A percentile compares a stretch with the other conserved stretches of the same genome.
Evolutionary conservation across 2,888 invertebrate species (phyloP).

Genomic region (Furcula furcula): DNA sequence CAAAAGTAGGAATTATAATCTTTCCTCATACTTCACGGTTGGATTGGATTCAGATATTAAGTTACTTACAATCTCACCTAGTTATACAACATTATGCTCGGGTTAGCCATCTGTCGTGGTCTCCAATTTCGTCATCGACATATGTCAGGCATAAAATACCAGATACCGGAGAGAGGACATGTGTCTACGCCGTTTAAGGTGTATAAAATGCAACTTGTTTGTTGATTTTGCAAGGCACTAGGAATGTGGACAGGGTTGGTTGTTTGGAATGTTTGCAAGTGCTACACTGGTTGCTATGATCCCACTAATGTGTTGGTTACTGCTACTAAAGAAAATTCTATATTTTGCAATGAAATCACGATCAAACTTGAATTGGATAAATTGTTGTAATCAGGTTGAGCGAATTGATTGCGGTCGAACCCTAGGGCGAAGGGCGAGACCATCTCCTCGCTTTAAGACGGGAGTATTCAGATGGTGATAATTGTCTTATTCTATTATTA

Average conservation of each 20-base stretch:
- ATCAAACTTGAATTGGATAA: no score
- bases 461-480: no score
- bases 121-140: slow-evolving; percentile 43
- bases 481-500: no score
- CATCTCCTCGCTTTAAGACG: no score
- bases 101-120: slow-evolving; percentile 41
- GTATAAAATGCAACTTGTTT: slow-evolving; percentile 38
- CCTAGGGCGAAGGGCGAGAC: no score
- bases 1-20: slow-evolving; percentile 6
- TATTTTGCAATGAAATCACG: no score
- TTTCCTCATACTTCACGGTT: slow-evolving; percentile 33
- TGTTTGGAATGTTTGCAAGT: slow-evolving; percentile 40
- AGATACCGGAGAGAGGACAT: slow-evolving; percentile 51
- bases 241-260: slow-evolving; percentile 50
- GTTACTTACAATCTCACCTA: slow-evolving; percentile 30
- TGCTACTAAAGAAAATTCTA: no score
- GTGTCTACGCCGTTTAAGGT: slow-evolving; percentile 56
- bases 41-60: slow-evolving; percentile 20
- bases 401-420: no score
- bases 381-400: no score
- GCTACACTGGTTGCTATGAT: slow-evolving; percentile 12
- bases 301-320: slow-evolving; percentile 18
- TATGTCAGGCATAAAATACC: slow-evolving; percentile 21
- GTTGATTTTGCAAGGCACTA: slow-evolving; percentile 43
- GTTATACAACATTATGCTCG: slow-evolving; percentile 23